Evolutionary conservation across 2,888 invertebrate species (phyloP).

Genomic region (Synergus umbraculus): DNA sequence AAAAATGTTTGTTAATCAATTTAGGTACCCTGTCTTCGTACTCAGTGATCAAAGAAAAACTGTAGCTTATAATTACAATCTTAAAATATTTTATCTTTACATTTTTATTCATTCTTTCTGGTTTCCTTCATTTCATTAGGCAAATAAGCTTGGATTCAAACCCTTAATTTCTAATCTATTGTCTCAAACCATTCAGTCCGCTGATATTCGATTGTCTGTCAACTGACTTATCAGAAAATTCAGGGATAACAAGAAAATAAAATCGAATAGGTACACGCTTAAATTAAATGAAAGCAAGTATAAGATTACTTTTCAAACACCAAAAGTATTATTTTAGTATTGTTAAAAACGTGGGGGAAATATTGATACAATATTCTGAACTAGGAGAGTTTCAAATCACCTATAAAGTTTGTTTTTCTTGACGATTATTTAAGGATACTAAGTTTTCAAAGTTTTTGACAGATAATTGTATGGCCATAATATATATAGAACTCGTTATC

Average conservation of each 20-base stretch:
- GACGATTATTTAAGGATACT: too few species aligned
- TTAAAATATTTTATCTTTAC: conserved; percentile 8
- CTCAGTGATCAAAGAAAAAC: neutral
- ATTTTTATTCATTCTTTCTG: neutral
- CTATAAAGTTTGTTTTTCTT: neutral
- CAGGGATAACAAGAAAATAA: neutral
- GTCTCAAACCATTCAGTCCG: conserved; percentile 18
- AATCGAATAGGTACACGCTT: neutral
- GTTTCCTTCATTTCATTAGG: neutral
- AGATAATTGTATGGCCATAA: neutral
- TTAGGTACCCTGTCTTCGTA: conserved; percentile 9
- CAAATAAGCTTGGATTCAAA: neutral
- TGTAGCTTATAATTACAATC: neutral
- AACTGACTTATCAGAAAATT: neutral
- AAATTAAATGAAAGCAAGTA: neutral
- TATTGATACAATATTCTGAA: neutral
- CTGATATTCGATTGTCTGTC: conserved; percentile 32
- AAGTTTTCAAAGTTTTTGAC: neutral
- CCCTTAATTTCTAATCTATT: conserved; percentile 13
- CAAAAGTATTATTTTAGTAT: too few species aligned
- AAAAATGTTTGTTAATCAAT: neutral
- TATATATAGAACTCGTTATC: neutral
- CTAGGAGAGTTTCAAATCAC: neutral
- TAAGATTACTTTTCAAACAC: neutral
- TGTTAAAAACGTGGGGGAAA: neutral